Percentiles rank a stretch among this genome's conserved stretches.
Conservation (phyloP, 2,888 invertebrate species). For the Cataglyphis albicans region DNA sequence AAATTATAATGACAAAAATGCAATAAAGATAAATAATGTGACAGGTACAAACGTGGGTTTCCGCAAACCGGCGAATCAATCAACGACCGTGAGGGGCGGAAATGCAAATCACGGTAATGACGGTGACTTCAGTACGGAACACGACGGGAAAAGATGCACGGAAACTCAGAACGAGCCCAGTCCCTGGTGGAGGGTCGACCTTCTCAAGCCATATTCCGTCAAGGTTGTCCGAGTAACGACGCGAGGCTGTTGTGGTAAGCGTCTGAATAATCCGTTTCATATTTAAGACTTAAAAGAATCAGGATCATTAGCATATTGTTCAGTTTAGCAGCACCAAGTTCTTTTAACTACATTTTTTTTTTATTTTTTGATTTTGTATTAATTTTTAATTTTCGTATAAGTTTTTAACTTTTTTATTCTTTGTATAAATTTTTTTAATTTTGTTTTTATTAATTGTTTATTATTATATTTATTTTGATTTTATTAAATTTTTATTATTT, state of each 20-base stretch:
- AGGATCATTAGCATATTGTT: not conserved
- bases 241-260: slow-evolving; percentile 91
- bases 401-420: too few species aligned
- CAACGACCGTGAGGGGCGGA: slow-evolving; percentile 94
- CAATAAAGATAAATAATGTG: slow-evolving; percentile 2
- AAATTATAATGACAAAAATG: not conserved
- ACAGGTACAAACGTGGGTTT: slow-evolving; percentile 94
- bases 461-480: too few species aligned
- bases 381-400: too few species aligned
- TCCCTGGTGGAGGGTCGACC: slow-evolving; percentile 97
- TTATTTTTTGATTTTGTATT: too few species aligned
- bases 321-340: too few species aligned
- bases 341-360: too few species aligned
- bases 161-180: slow-evolving; percentile 96
- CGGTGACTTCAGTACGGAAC: slow-evolving; percentile 93
- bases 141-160: slow-evolving; percentile 95
- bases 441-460: too few species aligned
- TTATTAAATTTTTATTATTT: too few species aligned
- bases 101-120: slow-evolving; percentile 94
- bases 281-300: not conserved
- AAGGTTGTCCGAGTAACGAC: slow-evolving; percentile 95
- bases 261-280: not conserved
- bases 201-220: slow-evolving; percentile 93
- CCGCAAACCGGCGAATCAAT: slow-evolving; percentile 95
- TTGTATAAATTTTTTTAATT: too few species aligned